Evolutionary conservation across 2,797 vertebrate genomes (phyloP).

Genomic region (Sciurus vulgaris): DNA sequence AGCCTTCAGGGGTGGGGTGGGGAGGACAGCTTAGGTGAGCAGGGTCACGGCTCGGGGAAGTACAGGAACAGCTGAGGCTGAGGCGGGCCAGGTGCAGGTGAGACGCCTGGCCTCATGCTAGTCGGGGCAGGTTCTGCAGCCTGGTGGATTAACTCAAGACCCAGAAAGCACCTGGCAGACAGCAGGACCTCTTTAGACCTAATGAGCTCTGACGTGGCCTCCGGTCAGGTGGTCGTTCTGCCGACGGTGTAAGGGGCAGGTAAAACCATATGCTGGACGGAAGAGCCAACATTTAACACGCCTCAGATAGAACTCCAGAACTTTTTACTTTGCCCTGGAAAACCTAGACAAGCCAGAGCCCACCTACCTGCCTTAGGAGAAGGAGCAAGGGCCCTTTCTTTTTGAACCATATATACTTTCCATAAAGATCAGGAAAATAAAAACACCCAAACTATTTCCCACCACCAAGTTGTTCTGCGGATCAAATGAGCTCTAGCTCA

Average conservation of each 20-base stretch:
- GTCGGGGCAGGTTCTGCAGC: not conserved
- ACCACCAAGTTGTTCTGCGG: not conserved
- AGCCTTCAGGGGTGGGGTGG: not conserved
- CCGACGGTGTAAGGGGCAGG: not conserved
- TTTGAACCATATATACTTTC: not conserved
- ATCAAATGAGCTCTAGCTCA: not conserved
- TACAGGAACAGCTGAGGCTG: not conserved
- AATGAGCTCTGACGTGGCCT: not conserved
- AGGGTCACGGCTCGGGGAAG: not conserved
- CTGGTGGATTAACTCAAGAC: not conserved
- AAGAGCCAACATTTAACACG: not conserved
- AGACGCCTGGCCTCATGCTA: not conserved
- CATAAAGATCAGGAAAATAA: not conserved
- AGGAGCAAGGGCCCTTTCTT: not conserved
- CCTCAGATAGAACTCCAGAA: not conserved
- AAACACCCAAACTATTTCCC: not conserved
- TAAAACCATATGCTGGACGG: not conserved
- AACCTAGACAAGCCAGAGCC: not conserved
- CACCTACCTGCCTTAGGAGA: not conserved
- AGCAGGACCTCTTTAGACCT: not conserved
- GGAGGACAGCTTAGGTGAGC: not conserved
- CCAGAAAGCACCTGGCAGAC: not conserved
- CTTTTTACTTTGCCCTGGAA: slow-evolving; percentile 7
- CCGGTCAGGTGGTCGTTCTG: not conserved
- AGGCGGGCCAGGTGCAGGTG: not conserved